phyloP scores from a whole-genome alignment of 2,888 invertebrate species.

The Junonia oenone region DNA sequence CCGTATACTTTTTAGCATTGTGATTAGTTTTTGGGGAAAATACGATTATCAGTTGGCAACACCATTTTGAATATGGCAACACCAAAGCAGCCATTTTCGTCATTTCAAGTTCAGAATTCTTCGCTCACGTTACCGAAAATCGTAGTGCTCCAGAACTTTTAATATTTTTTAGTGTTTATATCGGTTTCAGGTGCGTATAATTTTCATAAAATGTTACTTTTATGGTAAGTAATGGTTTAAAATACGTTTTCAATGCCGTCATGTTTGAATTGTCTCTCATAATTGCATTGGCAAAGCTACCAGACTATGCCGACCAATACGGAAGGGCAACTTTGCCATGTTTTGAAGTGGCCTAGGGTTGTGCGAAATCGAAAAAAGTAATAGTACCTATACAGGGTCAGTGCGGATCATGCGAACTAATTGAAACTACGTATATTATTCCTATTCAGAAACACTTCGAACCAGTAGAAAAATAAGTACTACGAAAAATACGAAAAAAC shows the following conservation, averaged over 20 bases:
- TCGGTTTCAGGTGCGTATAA: not conserved
- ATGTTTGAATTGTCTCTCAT: not conserved
- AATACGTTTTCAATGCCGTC: not conserved
- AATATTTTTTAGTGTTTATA: not conserved
- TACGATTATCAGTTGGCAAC: constrained; percentile 1
- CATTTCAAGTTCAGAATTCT: not conserved
- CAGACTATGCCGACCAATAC: not conserved
- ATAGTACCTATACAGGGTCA: not conserved
- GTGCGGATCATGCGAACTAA: too few species aligned
- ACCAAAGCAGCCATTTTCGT: not conserved
- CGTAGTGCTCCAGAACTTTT: not conserved
- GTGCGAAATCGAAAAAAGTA: not conserved
- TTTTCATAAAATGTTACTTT: not conserved
- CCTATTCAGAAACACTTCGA: too few species aligned
- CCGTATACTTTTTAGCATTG: not conserved
- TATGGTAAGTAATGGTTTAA: not conserved
- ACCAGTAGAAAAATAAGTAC: too few species aligned
- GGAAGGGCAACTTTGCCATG: not conserved
- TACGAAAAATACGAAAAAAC: too few species aligned
- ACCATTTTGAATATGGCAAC: not conserved
- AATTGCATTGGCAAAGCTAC: constrained; percentile 1
- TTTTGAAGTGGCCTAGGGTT: not conserved
- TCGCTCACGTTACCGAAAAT: not conserved
- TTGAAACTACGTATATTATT: too few species aligned
- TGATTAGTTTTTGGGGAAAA: not conserved